Evolutionary conservation across 2,113 vertebrate genomes (phyloP).

Genomic region (Euleptes europaea): DNA sequence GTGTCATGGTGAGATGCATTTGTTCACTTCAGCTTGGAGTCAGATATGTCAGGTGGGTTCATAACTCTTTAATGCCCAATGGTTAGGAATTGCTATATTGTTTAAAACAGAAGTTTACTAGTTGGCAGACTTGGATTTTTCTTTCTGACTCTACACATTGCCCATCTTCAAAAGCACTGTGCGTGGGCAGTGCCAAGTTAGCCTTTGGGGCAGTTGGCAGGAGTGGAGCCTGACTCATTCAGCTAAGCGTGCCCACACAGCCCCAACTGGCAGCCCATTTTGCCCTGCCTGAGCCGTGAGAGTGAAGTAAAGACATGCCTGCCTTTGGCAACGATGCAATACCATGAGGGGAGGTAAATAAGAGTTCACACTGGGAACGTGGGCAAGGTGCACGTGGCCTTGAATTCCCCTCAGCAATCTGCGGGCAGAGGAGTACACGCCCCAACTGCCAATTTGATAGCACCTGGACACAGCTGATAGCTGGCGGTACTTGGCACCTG

Average conservation of each 20-base stretch:
- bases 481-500: not conserved
- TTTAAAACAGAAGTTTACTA: not conserved
- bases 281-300: not conserved
- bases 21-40: not conserved
- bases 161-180: not conserved
- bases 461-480: not conserved
- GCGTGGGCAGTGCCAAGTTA: slow-evolving; percentile 1
- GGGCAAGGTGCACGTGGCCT: not conserved
- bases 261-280: not conserved
- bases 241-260: slow-evolving; percentile 4
- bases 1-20: not conserved
- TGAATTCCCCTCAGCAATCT: not conserved
- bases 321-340: slow-evolving; percentile 5
- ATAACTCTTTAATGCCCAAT: not conserved
- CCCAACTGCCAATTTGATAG: not conserved
- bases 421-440: not conserved
- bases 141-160: not conserved
- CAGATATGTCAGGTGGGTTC: not conserved
- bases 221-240: slow-evolving; percentile 17
- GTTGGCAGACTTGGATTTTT: not conserved
- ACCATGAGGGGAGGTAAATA: slow-evolving; percentile 4
- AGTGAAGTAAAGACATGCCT: slow-evolving; percentile 12
- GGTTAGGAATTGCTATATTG: not conserved
- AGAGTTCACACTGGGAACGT: not conserved
- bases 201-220: not conserved